Base-by-base conservation (phyloP, 2,113 vertebrate species). In the Euleptes europaea region DNA sequence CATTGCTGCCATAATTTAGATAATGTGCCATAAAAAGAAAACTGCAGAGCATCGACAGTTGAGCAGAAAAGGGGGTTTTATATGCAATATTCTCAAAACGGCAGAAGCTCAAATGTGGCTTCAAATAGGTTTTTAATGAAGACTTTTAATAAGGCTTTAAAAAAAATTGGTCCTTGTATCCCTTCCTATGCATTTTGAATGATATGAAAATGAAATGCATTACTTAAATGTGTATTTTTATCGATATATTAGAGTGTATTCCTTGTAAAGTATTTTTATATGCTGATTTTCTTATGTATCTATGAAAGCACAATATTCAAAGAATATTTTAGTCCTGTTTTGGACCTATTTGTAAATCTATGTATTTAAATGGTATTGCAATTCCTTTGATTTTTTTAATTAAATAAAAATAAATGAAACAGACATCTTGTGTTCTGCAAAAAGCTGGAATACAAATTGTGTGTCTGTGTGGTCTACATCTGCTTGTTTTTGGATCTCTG, bases 191-290 rank as follows among this genome's bases (percentile, higher is more conserved):
- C 97, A 97, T 97, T 97, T 96, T 91, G 94, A 96, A 95, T 95
- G 91, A 94, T 90, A 94, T 91, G 89, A 93, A 94, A 85, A 92
- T 84, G 90, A 94, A 91, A 86, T 90, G 94, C 92, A 82, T 93
- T 93, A 95, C 90, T 90, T 87, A 97, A 96, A 97, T 95, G 94
- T 98, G 98, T 98, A 97, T 98, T 98, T 98, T 98, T 97, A 97
- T 97, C 97, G 96, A 97, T 97, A 97, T 97, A 96, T 95, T 93
- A 97, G 97, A 98, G 96, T 97, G 96, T 97, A 98, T 97, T 97
- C 97, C 97, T 96, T 98, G 97, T 98, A 98, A 97, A 98, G 96
- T 99, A 99, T 99, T 99, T 99, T 99, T 99, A 91, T 99, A 99
- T 96, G 87, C 85, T 88, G 94, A 95, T 97, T 96, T 97, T 97